Percentiles rank a stretch among this genome's conserved stretches.
phyloP scores from a whole-genome alignment of 2,888 invertebrate species.

The Ophioninae sp. region DNA sequence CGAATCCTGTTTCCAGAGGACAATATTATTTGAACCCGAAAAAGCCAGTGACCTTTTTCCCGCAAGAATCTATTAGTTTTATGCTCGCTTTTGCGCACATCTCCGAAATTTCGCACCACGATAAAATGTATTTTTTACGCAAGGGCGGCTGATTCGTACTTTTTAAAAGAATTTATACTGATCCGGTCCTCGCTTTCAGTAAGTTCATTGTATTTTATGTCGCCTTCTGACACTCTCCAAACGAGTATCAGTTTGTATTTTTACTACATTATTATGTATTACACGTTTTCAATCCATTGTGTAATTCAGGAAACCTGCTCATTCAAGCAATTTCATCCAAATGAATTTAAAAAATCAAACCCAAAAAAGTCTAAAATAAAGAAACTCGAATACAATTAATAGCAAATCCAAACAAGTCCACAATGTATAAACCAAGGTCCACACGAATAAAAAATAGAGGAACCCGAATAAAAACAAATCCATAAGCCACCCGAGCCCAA shows the following conservation, averaged over 20 bases:
- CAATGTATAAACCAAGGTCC: too few species aligned
- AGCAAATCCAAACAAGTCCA: too few species aligned
- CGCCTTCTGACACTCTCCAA: background rate
- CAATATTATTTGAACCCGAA: constrained; percentile 31
- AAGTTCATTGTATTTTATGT: background rate
- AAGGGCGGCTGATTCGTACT: background rate
- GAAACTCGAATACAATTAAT: too few species aligned
- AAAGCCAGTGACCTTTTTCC: constrained; percentile 5
- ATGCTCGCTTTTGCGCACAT: background rate
- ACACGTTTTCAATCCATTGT: too few species aligned
- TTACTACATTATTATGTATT: background rate
- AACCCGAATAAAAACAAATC: too few species aligned
- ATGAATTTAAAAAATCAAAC: too few species aligned
- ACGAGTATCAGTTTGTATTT: background rate
- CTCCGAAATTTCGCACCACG: background rate
- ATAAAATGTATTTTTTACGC: constrained; percentile 24
- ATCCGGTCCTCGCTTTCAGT: background rate
- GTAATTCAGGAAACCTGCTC: too few species aligned
- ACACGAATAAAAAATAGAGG: too few species aligned
- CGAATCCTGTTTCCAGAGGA: constrained; percentile 30
- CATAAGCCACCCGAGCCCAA: too few species aligned
- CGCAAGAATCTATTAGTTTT: constrained; percentile 38
- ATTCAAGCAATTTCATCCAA: too few species aligned
- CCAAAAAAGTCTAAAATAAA: too few species aligned
- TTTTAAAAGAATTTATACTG: background rate